Conservation (phyloP, 2,888 invertebrate species). For the Eupithecia subumbrata region DNA sequence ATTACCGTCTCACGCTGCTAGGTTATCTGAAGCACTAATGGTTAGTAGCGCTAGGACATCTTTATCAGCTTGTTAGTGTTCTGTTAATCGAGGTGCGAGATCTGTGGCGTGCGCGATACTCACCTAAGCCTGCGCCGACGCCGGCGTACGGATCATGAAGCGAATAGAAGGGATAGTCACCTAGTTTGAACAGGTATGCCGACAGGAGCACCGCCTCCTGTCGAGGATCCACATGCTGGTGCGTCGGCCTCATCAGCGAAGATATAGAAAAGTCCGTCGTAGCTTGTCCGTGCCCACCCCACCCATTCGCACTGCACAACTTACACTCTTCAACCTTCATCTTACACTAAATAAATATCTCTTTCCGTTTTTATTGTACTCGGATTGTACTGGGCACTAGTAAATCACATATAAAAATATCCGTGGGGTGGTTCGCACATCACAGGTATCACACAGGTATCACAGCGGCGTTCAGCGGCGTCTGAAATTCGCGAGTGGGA, state of each 20-base stretch:
- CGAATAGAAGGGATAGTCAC: constrained; percentile 81
- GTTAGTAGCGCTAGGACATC: constrained; percentile 37
- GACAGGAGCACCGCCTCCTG: constrained; percentile 79
- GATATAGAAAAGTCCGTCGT: constrained; percentile 80
- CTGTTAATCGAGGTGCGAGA: constrained; percentile 55
- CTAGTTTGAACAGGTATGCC: constrained; percentile 83
- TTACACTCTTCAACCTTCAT: constrained; percentile 82
- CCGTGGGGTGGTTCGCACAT: constrained; percentile 77
- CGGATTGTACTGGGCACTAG: constrained; percentile 83
- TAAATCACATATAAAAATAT: constrained; percentile 84
- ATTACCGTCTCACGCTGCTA: constrained; percentile 42
- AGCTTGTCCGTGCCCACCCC: constrained; percentile 67
- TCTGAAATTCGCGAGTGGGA: constrained; percentile 59
- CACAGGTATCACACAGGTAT: constrained; percentile 71
- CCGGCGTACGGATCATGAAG: constrained; percentile 74
- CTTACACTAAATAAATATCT: constrained; percentile 55
- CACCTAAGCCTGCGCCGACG: constrained; percentile 59
- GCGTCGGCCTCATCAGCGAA: constrained; percentile 78
- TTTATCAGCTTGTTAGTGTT: constrained; percentile 52
- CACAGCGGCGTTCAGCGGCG: constrained; percentile 77
- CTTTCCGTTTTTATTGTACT: constrained; percentile 83
- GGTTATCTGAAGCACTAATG: constrained; percentile 41
- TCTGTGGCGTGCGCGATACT: constrained; percentile 68
- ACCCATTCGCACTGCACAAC: constrained; percentile 78
- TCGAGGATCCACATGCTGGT: constrained; percentile 69